Base-by-base conservation (phyloP, 2,888 invertebrate genomes). In the Galeruca laticollis region DNA sequence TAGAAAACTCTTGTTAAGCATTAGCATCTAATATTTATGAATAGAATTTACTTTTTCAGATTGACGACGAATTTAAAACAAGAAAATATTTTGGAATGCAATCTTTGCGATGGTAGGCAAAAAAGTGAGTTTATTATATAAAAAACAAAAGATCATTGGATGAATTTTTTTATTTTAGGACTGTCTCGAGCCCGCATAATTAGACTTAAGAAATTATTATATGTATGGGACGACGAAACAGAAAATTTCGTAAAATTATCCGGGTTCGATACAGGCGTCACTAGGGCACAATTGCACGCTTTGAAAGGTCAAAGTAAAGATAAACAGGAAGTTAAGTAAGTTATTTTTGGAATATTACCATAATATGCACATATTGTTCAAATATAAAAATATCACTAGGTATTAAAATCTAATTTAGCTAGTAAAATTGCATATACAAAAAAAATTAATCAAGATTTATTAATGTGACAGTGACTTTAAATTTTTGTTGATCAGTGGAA, bases 161-260 rank as follows among this genome's bases (percentile, higher is more conserved):
- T 54, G 21, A 35, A 57, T 47, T 68, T 62, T 54, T 68, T 54
- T 51, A 47, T 60, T 81, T 4, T 77, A 92, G 90, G 78, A 73
- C 54, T 78, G 5, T 18, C 68, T 21, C 69, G 77, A 68, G 72
- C 83, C 64, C 88, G 91, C 0, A 88, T 89, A 69, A 94, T 97
- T 84, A 89, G 88, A 1, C 95, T 94, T 81, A 96, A 96, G 83
- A 96, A 96, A 82, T 86, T 94, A 74, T 89, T 89, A 0, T 92
- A 95, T 78, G 87, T 95, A n/a, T 97, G 96, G 96, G 93, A 95
- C 81, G 86, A 86, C 0, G 88, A 89, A 33, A 88, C 88, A 9
- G 88, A 89, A 51, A 88, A 88, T 68, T 96, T 95, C 86, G 82
- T 88, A 13, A 90, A 91, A 78, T 85, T 96, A 35, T 89, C 89